Base-by-base conservation (phyloP, 2,113 vertebrate species). In the Tachysurus fulvidraco region DNA sequence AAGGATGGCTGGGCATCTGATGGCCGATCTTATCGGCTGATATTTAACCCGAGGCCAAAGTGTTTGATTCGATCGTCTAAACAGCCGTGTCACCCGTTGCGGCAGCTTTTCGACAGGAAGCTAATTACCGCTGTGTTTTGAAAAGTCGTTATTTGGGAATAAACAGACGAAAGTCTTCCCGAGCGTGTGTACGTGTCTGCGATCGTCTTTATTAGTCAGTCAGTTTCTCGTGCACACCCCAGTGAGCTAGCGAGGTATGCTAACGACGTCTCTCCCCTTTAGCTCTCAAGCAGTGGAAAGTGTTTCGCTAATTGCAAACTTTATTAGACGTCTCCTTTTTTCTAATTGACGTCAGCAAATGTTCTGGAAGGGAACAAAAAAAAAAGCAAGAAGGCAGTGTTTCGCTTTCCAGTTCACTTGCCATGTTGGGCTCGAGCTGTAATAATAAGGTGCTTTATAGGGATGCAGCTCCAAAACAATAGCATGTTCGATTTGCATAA, bases 401-500 rank as follows among this genome's bases (percentile, higher is more conserved):
- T 93, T 94, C 90, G 90, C 93, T 95, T 94, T 94, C 93, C 95
- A 94, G 93, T 94, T 91, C 92, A 91, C 91, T 95, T 95, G 93
- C 92, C 91, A 87, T 92, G 92, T 93, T 93, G 88, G 92, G 88
- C 86, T 90, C 87, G 67, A 36, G 87, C 84, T 88, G 83, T 95
- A 94, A 95, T 95, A 94, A 94, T 95, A 95, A 95, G 94, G 90
- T 92, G 89, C 93, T 88, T 93, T 93, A 95, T 95, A 93, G 93
- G 81, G 84, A 92, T 91, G 91, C 81, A 30, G 90, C 91, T 95
- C 94, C 95, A 95, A 95, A 95, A 95, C 95, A 96, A 96, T 94
- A 94, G 94, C 90, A 78, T 89, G 92, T 92, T 91, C 88, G 88
- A 95, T 96, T 95, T 95, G 94, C 94, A 96, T 96, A 95, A 95